A percentile compares a stretch with the other conserved stretches of the same genome.
Conservation (phyloP, 1,140 invertebrate genomes). For the Uloborus diversus region DNA sequence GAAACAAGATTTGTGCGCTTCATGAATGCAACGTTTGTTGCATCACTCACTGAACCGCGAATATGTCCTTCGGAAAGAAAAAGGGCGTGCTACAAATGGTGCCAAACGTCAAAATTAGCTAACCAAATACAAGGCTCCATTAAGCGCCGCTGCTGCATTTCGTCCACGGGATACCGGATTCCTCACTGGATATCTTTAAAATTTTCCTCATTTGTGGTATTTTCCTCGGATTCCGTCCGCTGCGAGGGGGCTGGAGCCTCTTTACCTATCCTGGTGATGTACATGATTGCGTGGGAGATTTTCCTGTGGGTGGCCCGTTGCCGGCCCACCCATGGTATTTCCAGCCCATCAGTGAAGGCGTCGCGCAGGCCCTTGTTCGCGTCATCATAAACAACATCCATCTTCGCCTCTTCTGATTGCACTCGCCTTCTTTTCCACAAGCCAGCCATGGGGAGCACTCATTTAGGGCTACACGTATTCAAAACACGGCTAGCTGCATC, state of each 20-base stretch:
- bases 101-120: too few relatives aligned
- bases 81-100: too few relatives aligned
- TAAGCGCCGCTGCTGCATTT: too few relatives aligned
- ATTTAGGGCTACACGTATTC: conserved; percentile 43
- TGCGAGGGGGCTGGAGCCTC: neutral
- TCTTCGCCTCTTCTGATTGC: conserved; percentile 14
- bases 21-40: too few relatives aligned
- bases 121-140: too few relatives aligned
- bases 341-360: conserved; percentile 10
- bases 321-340: conserved; percentile 24
- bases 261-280: neutral
- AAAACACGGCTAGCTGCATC: conserved; percentile 11
- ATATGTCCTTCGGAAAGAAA: too few relatives aligned
- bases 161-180: too few relatives aligned
- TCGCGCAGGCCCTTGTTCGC: conserved; percentile 24
- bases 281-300: conserved; percentile 35
- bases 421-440: neutral
- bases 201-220: neutral
- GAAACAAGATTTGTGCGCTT: too few relatives aligned
- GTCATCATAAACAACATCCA: conserved; percentile 45
- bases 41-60: too few relatives aligned
- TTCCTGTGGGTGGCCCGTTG: conserved; percentile 41
- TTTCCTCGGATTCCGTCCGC: neutral
- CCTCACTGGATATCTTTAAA: too few relatives aligned
- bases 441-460: conserved; percentile 22